Evolutionary conservation across 2,113 vertebrate genomes (phyloP), one percentile per base, ranked within the genome.

Genomic region (Carassius carassius): DNA sequence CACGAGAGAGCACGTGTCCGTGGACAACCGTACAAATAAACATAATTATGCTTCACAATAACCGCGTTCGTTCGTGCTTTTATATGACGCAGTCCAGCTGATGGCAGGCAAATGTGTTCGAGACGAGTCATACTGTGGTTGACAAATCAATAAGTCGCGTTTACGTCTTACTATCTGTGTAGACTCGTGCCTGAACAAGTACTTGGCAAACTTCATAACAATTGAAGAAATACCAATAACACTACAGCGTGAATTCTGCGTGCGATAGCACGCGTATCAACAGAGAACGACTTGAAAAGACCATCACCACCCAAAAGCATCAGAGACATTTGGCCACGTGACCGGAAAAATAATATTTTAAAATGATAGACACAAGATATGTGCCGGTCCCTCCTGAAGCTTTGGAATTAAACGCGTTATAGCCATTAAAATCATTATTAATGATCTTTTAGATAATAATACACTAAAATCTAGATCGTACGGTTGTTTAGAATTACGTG

Each of bases 281-380:
- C 58, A 9, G 35, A 78, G 35, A 25, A 67, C 60, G 78, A 29
- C 41, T 67, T 81, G 37, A 67, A 67, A 49, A 32, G 78, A 81
- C 62, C 78, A 81, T 32, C 62, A 32, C 41, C 60, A 67, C 67
- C 77, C 65, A 21, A 73, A 70, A 73, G 78, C 78, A 81, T 81
- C 77, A 49, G 51, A 79, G 23, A 35, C 49, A 74, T 44, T 49
- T 58, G 77, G 83, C 80, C 86, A 87, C 86, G 84, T 85, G 83
- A 87, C 86, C 86, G 86, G 86, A 87, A 87, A 79, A 82, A 70
- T 70, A 81, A 80, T 65, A 14, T 56, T 87, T 85, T 87, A 78
- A 85, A 87, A 82, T 44, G 74, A 82, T 78, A 82, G 73, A 51
- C 83, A 74, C 83, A 16, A 51, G 37, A 62, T 75, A 10, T n/a